A percentile compares a stretch with the other conserved stretches of the same genome.
These are phyloP conservation scores for Chlorodrepanis virens DNA, from an alignment of 2,113 vertebrate species.

Conservation along the genomic window DNA sequence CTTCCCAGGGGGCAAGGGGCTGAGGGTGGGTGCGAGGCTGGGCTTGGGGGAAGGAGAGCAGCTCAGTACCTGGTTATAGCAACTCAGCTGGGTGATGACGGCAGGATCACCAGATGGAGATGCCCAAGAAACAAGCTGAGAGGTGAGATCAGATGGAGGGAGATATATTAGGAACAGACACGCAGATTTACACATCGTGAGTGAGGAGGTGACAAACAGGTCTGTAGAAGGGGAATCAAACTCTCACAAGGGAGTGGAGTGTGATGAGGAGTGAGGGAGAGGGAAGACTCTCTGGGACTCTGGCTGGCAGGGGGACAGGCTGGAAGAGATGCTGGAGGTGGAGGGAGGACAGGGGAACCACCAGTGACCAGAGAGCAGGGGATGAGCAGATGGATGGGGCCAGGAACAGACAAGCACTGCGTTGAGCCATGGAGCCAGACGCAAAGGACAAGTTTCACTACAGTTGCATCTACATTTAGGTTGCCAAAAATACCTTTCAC, in stretches of 20 bases:
- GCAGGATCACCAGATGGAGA: slow-evolving; percentile 46
- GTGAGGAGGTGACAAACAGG: slow-evolving; percentile 58
- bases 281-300: slow-evolving; percentile 43
- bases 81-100: slow-evolving; percentile 1
- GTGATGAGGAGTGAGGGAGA: neutral
- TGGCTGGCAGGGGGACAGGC: neutral
- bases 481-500: slow-evolving; percentile 54
- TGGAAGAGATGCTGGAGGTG: neutral
- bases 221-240: slow-evolving; percentile 38
- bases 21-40: rapidly evolving
- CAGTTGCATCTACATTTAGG: slow-evolving; percentile 37
- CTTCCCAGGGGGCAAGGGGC: neutral
- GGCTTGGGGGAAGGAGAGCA: neutral
- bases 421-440: neutral
- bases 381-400: neutral
- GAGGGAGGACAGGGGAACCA: neutral
- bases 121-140: slow-evolving; percentile 43
- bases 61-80: neutral
- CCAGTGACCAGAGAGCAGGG: neutral
- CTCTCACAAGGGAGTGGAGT: slow-evolving; percentile 15
- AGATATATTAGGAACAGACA: slow-evolving; percentile 56
- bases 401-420: neutral
- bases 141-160: slow-evolving; percentile 56
- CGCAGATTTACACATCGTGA: slow-evolving; percentile 32
- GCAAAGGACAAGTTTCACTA: slow-evolving; percentile 2